A percentile compares a stretch with the other conserved stretches of the same genome.
These are phyloP conservation scores for Panurus biarmicus DNA, from an alignment of 2,113 vertebrate species.

Conservation along the genomic window DNA sequence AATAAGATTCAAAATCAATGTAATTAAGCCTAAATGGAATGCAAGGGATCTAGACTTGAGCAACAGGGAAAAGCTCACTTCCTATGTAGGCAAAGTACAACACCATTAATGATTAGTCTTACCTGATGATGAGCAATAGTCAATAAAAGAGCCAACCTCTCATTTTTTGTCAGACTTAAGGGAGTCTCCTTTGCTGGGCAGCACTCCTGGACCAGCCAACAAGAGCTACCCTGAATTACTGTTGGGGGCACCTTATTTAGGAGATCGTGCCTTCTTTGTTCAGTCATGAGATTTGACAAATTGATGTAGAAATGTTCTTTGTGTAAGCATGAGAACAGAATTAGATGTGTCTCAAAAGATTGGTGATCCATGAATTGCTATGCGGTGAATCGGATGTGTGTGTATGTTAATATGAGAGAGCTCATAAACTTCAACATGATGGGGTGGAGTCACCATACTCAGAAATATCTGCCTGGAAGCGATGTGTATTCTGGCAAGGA, in stretches of 20 bases:
- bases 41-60: neutral
- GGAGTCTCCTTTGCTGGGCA: neutral
- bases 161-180: neutral
- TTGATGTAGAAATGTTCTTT: neutral
- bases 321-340: neutral
- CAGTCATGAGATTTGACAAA: neutral
- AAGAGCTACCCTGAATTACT: neutral
- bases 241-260: neutral
- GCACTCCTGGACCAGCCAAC: neutral
- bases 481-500: neutral
- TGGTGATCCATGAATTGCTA: neutral
- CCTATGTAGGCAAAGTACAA: neutral
- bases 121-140: neutral
- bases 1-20: neutral
- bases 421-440: neutral
- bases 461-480: neutral
- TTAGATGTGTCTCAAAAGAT: neutral
- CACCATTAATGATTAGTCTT: neutral
- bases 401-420: neutral
- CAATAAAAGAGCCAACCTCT: neutral
- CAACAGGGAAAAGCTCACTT: neutral
- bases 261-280: neutral
- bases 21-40: neutral
- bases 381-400: rapidly evolving
- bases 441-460: neutral